These are phyloP conservation scores for Scaptomyza parva DNA, from an alignment of 2,888 invertebrate species.

Conservation along the genomic window DNA sequence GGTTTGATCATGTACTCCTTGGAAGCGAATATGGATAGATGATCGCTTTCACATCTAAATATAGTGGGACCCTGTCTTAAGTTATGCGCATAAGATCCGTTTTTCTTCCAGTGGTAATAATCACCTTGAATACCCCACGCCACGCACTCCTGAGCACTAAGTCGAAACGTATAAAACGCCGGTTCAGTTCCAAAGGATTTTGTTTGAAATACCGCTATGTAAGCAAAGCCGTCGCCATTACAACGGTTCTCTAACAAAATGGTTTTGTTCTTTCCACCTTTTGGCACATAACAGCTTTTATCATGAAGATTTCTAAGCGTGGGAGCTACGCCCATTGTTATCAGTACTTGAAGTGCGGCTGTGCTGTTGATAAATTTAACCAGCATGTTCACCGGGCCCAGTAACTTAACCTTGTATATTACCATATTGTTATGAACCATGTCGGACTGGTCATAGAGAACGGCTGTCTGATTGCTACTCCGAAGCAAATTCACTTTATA, in stretches of 20 bases:
- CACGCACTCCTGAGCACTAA: slow-evolving; percentile 25
- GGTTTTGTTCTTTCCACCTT: background rate
- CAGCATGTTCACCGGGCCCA: slow-evolving; percentile 11
- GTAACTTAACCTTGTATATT: slow-evolving; percentile 25
- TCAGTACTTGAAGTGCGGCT: slow-evolving; percentile 11
- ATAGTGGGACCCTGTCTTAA: fast-evolving
- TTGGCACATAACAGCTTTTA: slow-evolving; percentile 14
- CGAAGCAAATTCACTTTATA: slow-evolving; percentile 21
- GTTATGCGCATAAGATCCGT: background rate
- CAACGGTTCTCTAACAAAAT: slow-evolving; percentile 35
- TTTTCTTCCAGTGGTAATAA: slow-evolving; percentile 13
- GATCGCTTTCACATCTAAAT: slow-evolving; percentile 7
- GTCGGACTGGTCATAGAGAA: slow-evolving; percentile 5
- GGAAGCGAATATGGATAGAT: slow-evolving; percentile 24
- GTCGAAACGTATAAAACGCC: slow-evolving; percentile 17
- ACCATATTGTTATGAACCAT: slow-evolving; percentile 10
- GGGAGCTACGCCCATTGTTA: slow-evolving; percentile 32
- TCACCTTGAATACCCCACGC: background rate
- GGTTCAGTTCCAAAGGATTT: background rate
- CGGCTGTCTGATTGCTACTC: background rate
- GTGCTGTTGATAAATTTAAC: slow-evolving; percentile 24
- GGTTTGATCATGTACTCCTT: slow-evolving; percentile 22
- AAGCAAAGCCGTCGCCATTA: background rate
- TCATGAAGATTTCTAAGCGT: background rate
- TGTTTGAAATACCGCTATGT: slow-evolving; percentile 30